Percentiles rank a stretch among this genome's conserved stretches.
These are phyloP conservation scores for Drosophila serrata DNA, from an alignment of 1,140 invertebrate genomes.

Conservation along the genomic window DNA sequence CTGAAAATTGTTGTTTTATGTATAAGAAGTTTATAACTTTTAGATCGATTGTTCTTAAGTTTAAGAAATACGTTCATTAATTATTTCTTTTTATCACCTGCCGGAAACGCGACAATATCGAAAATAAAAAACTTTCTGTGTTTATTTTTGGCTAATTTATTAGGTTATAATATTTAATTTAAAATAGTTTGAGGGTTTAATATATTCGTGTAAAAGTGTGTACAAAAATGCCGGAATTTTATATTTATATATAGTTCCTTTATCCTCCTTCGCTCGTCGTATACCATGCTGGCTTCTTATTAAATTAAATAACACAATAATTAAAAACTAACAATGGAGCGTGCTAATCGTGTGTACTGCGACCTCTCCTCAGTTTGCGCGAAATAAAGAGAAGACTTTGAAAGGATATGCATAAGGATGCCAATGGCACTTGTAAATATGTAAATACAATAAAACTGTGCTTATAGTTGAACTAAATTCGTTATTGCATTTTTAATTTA, in stretches of 20 bases:
- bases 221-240: constrained; percentile 69
- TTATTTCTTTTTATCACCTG: not conserved
- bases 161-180: constrained; percentile 79
- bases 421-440: constrained; percentile 67
- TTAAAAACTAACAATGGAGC: constrained; percentile 73
- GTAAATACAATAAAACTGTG: constrained; percentile 59
- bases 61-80: not conserved
- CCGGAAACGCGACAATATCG: not conserved
- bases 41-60: not conserved
- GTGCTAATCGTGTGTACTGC: constrained; percentile 47
- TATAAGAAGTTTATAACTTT: no score
- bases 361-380: constrained; percentile 25
- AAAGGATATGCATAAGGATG: constrained; percentile 79
- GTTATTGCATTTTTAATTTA: constrained; percentile 56
- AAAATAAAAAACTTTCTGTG: not conserved
- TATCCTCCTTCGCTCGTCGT: constrained; percentile 38
- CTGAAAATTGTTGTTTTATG: no score
- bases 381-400: constrained; percentile 32
- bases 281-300: constrained; percentile 73
- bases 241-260: constrained; percentile 23
- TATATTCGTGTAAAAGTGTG: constrained; percentile 56
- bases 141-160: constrained; percentile 76
- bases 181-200: constrained; percentile 68
- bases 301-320: constrained; percentile 82
- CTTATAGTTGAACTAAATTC: constrained; percentile 82